Base-by-base conservation (phyloP, 2,888 invertebrate species). In the Fissipunctia ypsillon region DNA sequence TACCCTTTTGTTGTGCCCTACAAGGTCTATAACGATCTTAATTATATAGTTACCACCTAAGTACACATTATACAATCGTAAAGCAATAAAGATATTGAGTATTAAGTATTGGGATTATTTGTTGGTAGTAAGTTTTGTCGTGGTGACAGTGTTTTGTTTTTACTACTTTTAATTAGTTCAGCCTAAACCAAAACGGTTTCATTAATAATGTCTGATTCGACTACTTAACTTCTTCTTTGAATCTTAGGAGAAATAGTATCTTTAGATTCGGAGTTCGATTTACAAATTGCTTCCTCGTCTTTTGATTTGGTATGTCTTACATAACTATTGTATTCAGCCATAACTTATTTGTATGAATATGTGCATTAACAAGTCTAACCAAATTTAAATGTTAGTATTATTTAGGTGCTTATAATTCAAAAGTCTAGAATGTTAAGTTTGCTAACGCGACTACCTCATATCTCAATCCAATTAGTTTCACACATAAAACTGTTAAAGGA, bases 381-480 rank as follows among this genome's bases (percentile, higher is more conserved):
- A 43, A 14, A 35, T 72, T 28, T 48, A 41, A 67, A 31, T 28
- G 14, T 16, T 5, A 7, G 19, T 41, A n/a, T 56, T 41, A 22
- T 68, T 35, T 35, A 12, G 14, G 35, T 41, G 16, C 3, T n/a
- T 48, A 50, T 48, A n/a, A 66, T 60, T 61, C n/a, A 41, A 56
- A 50, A 57, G 57, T 63, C 38, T 66, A 63, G 28, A 50, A 31
- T 6, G 3, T 16, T 43, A 54, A 56, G 22, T 67, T 68, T 54
- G 31, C 59, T 57, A 45, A 35, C 22, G n/a, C n/a, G 35, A 60
- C 16, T 12, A 56, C 38, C 41, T 60, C 38, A 60, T 69, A 65
- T 56, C 12, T 80, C 59, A 76, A 59, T 69, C 52, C 64, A 78
- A 82, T 74, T 80, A 73, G 60, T 28, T 57, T 25, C 35, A 25